Evolutionary conservation across 2,797 vertebrate genomes (phyloP), one percentile per base, ranked within the genome.

Genomic region (Lepilemur septentrionalis): DNA sequence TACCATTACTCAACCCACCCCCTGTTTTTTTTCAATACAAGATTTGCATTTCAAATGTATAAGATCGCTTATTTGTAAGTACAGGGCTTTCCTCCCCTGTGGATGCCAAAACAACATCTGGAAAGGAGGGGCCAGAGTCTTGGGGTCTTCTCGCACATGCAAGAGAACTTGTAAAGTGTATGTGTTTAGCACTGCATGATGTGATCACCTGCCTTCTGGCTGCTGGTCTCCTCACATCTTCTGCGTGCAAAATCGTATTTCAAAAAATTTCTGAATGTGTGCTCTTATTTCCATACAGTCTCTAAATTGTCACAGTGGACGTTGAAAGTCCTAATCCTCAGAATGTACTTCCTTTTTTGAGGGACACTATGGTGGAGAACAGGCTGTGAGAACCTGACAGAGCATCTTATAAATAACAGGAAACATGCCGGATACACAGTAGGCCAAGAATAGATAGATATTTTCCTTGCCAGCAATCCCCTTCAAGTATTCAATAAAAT

Each of bases 301-400:
- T 67, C 28, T 22, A 72, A 91, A 32, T 13, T 32, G 17, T 92
- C 38, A 38, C 6, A 15, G n/a, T 50, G 35, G 46, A 91, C 89
- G 52, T 25, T 4, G 4, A 7, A n/a, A 61, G 8, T 32, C 55
- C 25, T 63, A 52, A 88, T 61, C 12, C 35, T 57, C 63, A 67
- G 69, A 72, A 85, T 38, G 52, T 20, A 32, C 50, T 69, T 83
- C 25, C 22, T 80, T 79, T 76, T 76, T 55, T 35, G 43, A 85
- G 8, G 38, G 15, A 2, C 4, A 35, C 23, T 35, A 7, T 38
- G 25, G 10, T 0, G 7, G 46, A 94, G 55, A 57, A 46, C 4
- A 0, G 46, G 38, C 55, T 17, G 15, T 1, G 11, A n/a, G 50
- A 59, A 72, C 5, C 41, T 12, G 4, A 43, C 0, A 4, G 13